These are phyloP conservation scores for Hypena proboscidalis DNA, from an alignment of 2,888 invertebrate species.

Conservation along the genomic window DNA sequence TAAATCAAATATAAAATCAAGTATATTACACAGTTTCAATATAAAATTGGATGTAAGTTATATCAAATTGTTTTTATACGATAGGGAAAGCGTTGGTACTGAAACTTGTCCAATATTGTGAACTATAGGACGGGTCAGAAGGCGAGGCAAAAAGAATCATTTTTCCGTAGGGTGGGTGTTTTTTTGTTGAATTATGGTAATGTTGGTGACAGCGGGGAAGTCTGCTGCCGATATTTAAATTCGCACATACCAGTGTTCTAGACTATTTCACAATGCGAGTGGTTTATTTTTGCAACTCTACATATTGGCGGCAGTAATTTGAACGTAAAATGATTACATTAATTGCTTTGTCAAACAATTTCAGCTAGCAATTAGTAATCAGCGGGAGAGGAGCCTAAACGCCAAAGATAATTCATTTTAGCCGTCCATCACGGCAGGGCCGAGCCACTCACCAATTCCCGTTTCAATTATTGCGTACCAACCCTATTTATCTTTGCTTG, in stretches of 20 bases:
- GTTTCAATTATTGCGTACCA: constrained; percentile 58
- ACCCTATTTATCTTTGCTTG: constrained; percentile 25
- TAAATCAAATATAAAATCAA: too few relatives aligned
- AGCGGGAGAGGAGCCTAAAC: constrained; percentile 24
- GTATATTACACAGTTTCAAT: background rate
- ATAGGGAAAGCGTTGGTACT: constrained; percentile 43
- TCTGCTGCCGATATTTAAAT: constrained; percentile 79
- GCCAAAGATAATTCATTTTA: constrained; percentile 56
- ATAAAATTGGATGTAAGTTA: constrained; percentile 24
- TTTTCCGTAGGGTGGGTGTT: constrained; percentile 65
- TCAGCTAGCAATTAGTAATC: constrained; percentile 10
- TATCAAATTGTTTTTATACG: constrained; percentile 36
- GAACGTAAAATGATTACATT: constrained; percentile 1
- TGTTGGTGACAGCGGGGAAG: constrained; percentile 67
- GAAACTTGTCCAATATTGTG: constrained; percentile 72
- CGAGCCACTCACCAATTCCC: constrained; percentile 41
- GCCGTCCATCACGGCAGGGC: constrained; percentile 50
- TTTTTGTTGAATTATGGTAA: constrained; percentile 82
- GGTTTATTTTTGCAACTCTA: constrained; percentile 34
- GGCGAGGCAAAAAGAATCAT: constrained; percentile 61
- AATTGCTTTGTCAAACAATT: constrained; percentile 7
- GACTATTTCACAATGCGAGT: constrained; percentile 23
- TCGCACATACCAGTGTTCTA: constrained; percentile 47
- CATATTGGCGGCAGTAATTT: background rate
- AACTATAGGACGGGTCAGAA: constrained; percentile 65